Conservation (phyloP, 2,113 vertebrate genomes). For the Galeopterus variegatus region DNA sequence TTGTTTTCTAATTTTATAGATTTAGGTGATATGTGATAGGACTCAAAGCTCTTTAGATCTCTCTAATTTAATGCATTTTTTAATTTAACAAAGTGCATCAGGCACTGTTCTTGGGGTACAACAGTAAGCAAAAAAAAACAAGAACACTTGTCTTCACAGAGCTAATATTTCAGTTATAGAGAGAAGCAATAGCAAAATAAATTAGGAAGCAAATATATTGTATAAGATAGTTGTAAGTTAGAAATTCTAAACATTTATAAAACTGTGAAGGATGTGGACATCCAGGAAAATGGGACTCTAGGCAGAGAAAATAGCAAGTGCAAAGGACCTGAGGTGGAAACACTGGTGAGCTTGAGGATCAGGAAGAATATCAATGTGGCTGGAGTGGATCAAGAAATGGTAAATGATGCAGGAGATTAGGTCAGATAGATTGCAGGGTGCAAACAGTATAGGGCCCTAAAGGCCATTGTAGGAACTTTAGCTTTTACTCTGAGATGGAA, state of each 20-base stretch:
- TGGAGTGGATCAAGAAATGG: no score
- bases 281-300: no score
- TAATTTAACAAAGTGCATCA: background rate
- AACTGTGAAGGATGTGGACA: no score
- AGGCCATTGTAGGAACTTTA: background rate
- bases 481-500: no score
- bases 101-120: background rate
- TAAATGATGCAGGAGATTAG: no score
- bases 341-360: no score
- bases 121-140: background rate
- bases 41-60: background rate
- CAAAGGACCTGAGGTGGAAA: no score
- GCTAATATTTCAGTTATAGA: background rate
- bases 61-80: background rate
- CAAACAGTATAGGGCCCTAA: background rate
- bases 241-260: no score
- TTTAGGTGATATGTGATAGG: background rate
- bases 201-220: background rate
- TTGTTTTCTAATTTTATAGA: background rate
- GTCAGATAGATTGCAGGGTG: no score
- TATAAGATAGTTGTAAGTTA: no score
- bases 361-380: no score
- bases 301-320: no score
- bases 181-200: background rate
- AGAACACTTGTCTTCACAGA: background rate